Evolutionary conservation across 2,888 invertebrate genomes (phyloP), one percentile per base, ranked within the genome.

Genomic region (Chironomus riparius): DNA sequence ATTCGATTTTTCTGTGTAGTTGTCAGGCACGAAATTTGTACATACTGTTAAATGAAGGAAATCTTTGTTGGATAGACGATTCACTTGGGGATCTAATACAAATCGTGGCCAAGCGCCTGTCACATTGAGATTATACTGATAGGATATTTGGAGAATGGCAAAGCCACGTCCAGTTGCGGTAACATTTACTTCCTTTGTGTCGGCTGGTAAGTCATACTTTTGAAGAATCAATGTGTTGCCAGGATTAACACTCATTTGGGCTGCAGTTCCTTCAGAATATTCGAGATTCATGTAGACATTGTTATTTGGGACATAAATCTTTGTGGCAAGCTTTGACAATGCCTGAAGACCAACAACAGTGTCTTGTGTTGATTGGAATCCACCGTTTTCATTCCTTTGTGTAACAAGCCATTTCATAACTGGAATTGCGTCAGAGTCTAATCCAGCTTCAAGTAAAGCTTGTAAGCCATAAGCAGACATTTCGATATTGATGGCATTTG

Each of bases 391-490:
- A 77, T 88, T 88, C 62, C 90, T 85, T 80, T 92, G 90, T 2
- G 88, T 86, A 5, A 90, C 86, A 70, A 94, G 85, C 93, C 93
- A 94, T 76, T 90, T 87, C 0, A 91, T 86, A 2, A 91, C 89
- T 10, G 88, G 87, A 68, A 89, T 76, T 0, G 79, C 72, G 21
- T 78, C 78, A 28, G 81, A 81, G 2, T 81, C 80, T 38, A 68
- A 24, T 4, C 68, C 68, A 48, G 68, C 69, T 5, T 3, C 15
- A 7, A 76, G 12, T 18, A 69, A 69, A 15, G 68, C 68, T 47
- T 95, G 85, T 76, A 98, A 85, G 0, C 91, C 92, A 83, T 97
- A 98, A 0, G 97, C 90, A 0, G 97, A 96, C 79, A 94, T 93
- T 83, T 94, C 94, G 4, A 97, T 85, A 79, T 83, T 83, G 0